A percentile compares a stretch with the other conserved stretches of the same genome.
phyloP scores from a whole-genome alignment of 1,140 invertebrate species.

The Phocides pigmalion region DNA sequence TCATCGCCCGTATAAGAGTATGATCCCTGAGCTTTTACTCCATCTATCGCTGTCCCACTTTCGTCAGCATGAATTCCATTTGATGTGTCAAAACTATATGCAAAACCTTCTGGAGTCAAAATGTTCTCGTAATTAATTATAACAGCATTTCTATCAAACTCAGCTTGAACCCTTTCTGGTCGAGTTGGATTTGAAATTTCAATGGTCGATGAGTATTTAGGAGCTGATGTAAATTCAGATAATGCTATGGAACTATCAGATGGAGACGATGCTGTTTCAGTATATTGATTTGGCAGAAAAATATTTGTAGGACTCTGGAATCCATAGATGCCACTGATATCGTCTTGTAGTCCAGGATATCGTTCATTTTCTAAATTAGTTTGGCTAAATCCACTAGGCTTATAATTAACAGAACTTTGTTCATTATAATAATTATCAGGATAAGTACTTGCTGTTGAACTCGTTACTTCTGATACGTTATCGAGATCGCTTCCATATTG shows the following conservation, averaged over 20 bases:
- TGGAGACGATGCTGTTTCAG: neutral
- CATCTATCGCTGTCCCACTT: conserved; percentile 78
- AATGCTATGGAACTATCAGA: neutral
- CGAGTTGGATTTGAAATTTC: neutral
- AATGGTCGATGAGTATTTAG: neutral
- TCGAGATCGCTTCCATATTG: neutral
- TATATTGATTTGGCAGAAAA: neutral
- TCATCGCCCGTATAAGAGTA: conserved; percentile 86
- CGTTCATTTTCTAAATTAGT: neutral
- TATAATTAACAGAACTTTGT: neutral
- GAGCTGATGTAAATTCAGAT: too few species aligned
- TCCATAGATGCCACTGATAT: too few species aligned
- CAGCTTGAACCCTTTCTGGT: conserved; percentile 54
- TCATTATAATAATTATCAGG: neutral
- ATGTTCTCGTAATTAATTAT: conserved; percentile 63
- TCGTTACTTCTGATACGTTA: neutral
- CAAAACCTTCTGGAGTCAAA: conserved; percentile 84
- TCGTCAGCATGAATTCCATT: conserved; percentile 86
- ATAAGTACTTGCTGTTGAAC: neutral
- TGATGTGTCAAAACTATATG: conserved; percentile 85
- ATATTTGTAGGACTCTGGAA: too few species aligned
- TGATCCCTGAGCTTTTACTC: conserved; percentile 81
- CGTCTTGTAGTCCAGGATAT: too few species aligned
- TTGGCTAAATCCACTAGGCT: neutral
- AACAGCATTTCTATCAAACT: conserved; percentile 55